Conservation (phyloP, 1,140 invertebrate genomes). For the Apis cerana region DNA sequence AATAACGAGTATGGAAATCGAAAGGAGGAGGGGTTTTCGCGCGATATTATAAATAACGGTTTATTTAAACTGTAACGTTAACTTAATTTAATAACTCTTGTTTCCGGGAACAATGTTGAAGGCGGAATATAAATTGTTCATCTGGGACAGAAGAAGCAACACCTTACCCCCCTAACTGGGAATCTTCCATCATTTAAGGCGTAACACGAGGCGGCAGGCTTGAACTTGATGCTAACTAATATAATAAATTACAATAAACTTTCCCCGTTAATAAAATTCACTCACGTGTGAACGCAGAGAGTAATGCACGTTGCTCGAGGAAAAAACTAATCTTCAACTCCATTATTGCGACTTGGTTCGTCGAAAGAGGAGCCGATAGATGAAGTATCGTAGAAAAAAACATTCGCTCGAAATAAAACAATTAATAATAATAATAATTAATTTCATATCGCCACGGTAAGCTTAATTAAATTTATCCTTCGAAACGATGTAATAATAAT, state of each 20-base stretch:
- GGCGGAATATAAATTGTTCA: slow-evolving; percentile 11
- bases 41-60: neutral
- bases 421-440: no score
- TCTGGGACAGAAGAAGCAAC: neutral
- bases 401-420: no score
- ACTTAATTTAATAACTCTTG: neutral
- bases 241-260: slow-evolving; percentile 14
- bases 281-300: no score
- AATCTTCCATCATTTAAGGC: slow-evolving; percentile 15
- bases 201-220: neutral
- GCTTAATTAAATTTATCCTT: no score
- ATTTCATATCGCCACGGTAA: no score
- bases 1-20: no score
- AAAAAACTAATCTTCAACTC: no score
- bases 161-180: neutral
- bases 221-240: slow-evolving; percentile 22
- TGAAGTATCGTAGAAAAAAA: neutral
- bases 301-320: neutral
- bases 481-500: no score
- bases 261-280: neutral
- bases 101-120: no score
- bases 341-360: neutral
- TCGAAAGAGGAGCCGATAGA: neutral
- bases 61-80: neutral
- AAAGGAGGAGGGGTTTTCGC: no score